These are phyloP conservation scores for Chironex yamaguchii DNA, from an alignment of 30 jellyfish, hydroid and myxozoan species.

Conservation along the genomic window DNA sequence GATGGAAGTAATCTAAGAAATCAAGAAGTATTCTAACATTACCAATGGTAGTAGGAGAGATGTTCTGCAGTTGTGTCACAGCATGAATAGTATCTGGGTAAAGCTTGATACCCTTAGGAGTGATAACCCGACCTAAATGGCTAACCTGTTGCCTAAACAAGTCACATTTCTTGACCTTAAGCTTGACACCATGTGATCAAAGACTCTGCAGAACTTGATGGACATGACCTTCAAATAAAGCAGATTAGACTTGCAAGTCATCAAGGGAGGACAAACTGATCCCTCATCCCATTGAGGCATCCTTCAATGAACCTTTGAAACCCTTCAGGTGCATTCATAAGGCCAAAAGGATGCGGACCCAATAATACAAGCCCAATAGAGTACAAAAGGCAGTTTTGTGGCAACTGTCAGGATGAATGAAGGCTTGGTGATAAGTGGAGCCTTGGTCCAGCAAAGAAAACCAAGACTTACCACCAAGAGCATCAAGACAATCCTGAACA, in stretches of 20 bases:
- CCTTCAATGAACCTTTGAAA: constrained; percentile 66
- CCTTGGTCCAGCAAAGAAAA: constrained; percentile 53
- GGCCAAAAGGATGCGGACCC: constrained; percentile 64
- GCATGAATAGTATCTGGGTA: too few relatives aligned
- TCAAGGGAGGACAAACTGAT: constrained; percentile 39
- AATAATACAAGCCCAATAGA: constrained; percentile 69
- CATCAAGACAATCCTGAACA: constrained; percentile 26
- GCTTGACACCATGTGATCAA: neutral
- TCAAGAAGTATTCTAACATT: too few relatives aligned
- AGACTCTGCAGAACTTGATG: neutral
- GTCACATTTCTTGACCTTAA: neutral
- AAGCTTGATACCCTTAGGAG: too few relatives aligned
- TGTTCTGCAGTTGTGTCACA: too few relatives aligned
- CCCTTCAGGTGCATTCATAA: constrained; percentile 57
- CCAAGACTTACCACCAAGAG: constrained; percentile 68
- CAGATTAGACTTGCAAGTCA: constrained; percentile 3
- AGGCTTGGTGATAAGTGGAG: constrained; percentile 72
- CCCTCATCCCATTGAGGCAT: constrained; percentile 30
- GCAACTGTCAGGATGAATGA: constrained; percentile 17
- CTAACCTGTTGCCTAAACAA: neutral
- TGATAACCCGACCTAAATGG: neutral
- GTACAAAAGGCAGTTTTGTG: constrained; percentile 56
- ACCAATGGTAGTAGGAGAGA: too few relatives aligned
- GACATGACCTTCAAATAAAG: neutral
- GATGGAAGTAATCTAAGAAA: too few relatives aligned